Evolutionary conservation across 1,140 invertebrate genomes (phyloP), one percentile per base, ranked within the genome.

Genomic region (Drosophila truncata): DNA sequence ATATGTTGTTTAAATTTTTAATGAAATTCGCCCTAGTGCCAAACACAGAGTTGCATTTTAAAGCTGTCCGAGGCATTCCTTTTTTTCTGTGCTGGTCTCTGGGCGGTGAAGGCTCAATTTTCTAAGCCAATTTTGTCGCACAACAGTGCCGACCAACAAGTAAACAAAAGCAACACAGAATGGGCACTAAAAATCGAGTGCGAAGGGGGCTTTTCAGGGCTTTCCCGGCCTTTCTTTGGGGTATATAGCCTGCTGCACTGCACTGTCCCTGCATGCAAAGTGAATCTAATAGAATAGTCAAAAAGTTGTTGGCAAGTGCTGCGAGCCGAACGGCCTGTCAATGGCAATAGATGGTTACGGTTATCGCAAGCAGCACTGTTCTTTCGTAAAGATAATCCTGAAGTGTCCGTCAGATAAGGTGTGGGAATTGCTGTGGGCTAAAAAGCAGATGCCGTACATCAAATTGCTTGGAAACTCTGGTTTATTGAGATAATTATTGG

Each of bases 1-100:
- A 91, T 90, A 90, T 90, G 86, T 90, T 90, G 75, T 67, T 75
- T 90, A 79, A 90, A 90, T 90, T 54, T 90, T 90, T 90, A 90
- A 90, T 90, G 85, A 90, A 90, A 90, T 90, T 67, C 85, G 59
- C 83, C 70, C 54, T 87, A 80, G 83, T 78, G 72, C 67, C 85
- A 33, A 50, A 77, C 86, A 82, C 86, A 90, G 86, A 90, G 86
- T 82, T 91, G 78, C 85, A 90, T 90, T 85, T 90, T 88, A 80
- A 84, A 88, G 85, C 76, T 31, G 66, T 14, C 31, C 39, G 52
- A n/a, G 25, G 63, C 58, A 55, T 7, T 4, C 41, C n/a, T 14
- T 39, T 35, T 25, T 27, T 39, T 49, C 37, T 44, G 47, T 62
- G 33, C 16, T 57, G 64, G 57, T 33, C 35, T 65, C 64, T 69